Evolutionary conservation across 1,140 invertebrate genomes (phyloP), one percentile per base, ranked within the genome.

Genomic region (Littorina saxatilis): DNA sequence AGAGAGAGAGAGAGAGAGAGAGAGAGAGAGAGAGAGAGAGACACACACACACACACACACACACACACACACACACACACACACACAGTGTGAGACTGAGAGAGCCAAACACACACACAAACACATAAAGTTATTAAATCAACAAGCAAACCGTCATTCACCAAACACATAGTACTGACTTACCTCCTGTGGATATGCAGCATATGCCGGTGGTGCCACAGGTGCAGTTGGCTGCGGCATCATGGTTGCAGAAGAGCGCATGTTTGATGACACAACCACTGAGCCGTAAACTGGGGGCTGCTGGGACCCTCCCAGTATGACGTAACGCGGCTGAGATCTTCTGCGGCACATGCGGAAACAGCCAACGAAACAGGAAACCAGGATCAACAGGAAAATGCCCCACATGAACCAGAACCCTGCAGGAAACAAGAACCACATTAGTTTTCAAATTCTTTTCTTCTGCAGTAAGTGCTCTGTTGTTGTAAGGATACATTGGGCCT

Each of bases 321-420:
- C 83, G 35, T 78, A 66, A 1, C 35, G 9, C 68, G 73, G 61
- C 11, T 35, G 52, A 15, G 40, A 37, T 13, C 50, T 29, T 39
- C 84, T 75, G 20, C 84, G 78, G 29, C 85, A 68, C 7, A 79
- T 35, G 32, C 81, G 66, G 58, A 55, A 79, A 47, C 76, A 82
- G 55, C 50, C 77, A 20, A 23, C 13, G 15, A 50, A 79, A 72
- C 84, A 86, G 77, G 77, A 79, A 15, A 81, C 58, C 55, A 87
- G 74, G 4, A 80, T 52, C 27, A 84, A 23, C 43, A 87, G 82
- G 15, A 84, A 47, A 9, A 83, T n/a, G 29, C 82, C 52, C 86
- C 86, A 87, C 9, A 86, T 82, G 29, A 84, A 81, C 86, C 86
- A 87, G 68, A 87, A 87, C 86, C 86, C 86, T 87, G 66, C n/a